These are phyloP conservation scores for Drosophila grimshawi DNA, from an alignment of 1,140 invertebrate species.

Conservation along the genomic window DNA sequence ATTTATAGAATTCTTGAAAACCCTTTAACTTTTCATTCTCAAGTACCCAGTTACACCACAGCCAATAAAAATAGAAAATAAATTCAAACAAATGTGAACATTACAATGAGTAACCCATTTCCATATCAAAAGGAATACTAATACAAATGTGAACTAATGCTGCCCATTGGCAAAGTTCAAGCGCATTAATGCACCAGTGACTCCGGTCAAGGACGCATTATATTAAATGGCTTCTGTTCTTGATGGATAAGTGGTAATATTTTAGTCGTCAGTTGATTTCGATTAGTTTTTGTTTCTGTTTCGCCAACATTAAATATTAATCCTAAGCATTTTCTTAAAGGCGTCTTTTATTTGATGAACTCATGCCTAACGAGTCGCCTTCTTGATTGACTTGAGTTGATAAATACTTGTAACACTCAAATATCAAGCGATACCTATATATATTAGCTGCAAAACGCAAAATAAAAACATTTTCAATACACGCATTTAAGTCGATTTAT, in stretches of 20 bases:
- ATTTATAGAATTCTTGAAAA: background rate
- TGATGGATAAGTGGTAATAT: conserved; percentile 21
- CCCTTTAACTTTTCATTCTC: background rate
- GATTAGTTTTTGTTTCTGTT: conserved; percentile 18
- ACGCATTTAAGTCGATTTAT: conserved; percentile 53
- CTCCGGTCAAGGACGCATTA: conserved; percentile 28
- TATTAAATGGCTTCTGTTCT: conserved; percentile 21
- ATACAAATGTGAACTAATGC: conserved; percentile 27
- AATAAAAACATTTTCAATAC: conserved; percentile 13
- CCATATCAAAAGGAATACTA: conserved; percentile 46
- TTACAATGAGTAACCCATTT: conserved; percentile 25
- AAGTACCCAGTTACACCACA: background rate
- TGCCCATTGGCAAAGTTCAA: background rate
- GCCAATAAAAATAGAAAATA: background rate
- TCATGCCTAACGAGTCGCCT: background rate
- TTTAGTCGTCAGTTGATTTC: background rate
- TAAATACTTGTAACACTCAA: background rate
- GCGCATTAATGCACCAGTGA: conserved; percentile 26
- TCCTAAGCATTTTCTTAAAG: conserved; percentile 42
- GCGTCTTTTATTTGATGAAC: conserved; percentile 35
- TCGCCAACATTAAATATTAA: conserved; percentile 43
- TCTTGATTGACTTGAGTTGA: conserved; percentile 31
- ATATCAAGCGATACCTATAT: background rate
- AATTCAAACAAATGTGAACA: conserved; percentile 8
- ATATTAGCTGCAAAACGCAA: conserved; percentile 3